Evolutionary conservation across 2,888 invertebrate species (phyloP).

Genomic region (Spilosoma lubricipeda): DNA sequence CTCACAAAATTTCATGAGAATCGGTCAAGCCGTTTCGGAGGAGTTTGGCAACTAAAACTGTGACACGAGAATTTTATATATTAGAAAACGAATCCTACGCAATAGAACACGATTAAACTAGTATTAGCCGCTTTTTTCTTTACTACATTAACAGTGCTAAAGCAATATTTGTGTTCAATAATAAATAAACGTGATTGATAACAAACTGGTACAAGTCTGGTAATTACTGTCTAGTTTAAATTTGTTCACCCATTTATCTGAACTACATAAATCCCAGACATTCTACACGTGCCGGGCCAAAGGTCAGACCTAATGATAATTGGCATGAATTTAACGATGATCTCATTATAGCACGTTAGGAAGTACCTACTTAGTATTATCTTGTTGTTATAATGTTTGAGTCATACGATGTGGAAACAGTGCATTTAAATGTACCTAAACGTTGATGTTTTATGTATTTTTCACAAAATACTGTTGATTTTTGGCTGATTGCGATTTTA

Average conservation of each 20-base stretch:
- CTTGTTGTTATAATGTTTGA: neutral
- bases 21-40: too few species aligned
- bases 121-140: neutral
- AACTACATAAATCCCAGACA: slow-evolving; percentile 8
- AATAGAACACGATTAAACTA: neutral
- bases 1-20: too few species aligned
- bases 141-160: neutral
- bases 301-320: slow-evolving; percentile 38
- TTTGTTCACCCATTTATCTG: neutral
- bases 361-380: neutral
- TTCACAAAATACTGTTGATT: neutral
- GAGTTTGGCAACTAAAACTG: too few species aligned
- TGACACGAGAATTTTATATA: too few species aligned
- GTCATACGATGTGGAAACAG: neutral
- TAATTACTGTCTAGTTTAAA: slow-evolving; percentile 1
- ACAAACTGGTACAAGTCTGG: neutral
- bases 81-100: neutral
- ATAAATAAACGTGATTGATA: neutral
- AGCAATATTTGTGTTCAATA: neutral
- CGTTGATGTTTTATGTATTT: neutral
- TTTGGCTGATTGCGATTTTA: neutral
- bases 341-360: slow-evolving; percentile 31
- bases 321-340: slow-evolving; percentile 39
- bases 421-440: neutral
- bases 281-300: slow-evolving; percentile 12